phyloP scores from a whole-genome alignment of 2,888 invertebrate species.

The Polyploca ridens region DNA sequence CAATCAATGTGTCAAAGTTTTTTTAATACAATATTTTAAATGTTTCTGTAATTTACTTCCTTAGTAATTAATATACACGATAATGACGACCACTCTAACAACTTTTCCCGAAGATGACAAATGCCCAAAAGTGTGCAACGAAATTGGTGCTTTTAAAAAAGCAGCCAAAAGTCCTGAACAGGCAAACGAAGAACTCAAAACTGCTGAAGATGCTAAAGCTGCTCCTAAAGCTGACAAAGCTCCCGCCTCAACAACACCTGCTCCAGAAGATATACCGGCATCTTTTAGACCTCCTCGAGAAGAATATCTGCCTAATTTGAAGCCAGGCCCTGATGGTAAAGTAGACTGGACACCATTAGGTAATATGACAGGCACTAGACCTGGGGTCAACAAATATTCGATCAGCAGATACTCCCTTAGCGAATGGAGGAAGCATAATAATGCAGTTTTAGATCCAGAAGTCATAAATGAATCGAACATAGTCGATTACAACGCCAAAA shows the following conservation, averaged over 20 bases:
- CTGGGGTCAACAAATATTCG: slow-evolving; percentile 90
- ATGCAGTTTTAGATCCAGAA: slow-evolving; percentile 77
- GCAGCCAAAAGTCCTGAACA: slow-evolving; percentile 51
- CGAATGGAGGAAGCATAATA: slow-evolving; percentile 89
- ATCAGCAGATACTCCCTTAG: slow-evolving; percentile 88
- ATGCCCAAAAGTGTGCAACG: slow-evolving; percentile 67
- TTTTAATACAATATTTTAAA: background rate
- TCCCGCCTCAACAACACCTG: slow-evolving; percentile 13
- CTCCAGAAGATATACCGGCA: slow-evolving; percentile 4
- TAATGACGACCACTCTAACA: slow-evolving; percentile 40
- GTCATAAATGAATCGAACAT: slow-evolving; percentile 83
- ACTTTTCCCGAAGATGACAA: slow-evolving; percentile 62
- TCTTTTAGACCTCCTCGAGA: slow-evolving; percentile 38
- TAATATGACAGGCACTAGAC: slow-evolving; percentile 89
- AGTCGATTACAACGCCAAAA: slow-evolving; percentile 85
- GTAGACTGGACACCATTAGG: slow-evolving; percentile 90
- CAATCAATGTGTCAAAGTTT: slow-evolving; percentile 8
- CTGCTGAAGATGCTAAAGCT: slow-evolving; percentile 30
- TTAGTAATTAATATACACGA: background rate
- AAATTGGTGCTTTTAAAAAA: slow-evolving; percentile 69
- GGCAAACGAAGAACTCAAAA: slow-evolving; percentile 42
- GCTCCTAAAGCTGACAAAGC: slow-evolving; percentile 8
- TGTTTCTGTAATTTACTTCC: background rate
- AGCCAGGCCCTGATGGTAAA: slow-evolving; percentile 89
- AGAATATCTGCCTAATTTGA: slow-evolving; percentile 61